phyloP scores from a whole-genome alignment of 2,113 vertebrate genomes.

The Pagrus major region DNA sequence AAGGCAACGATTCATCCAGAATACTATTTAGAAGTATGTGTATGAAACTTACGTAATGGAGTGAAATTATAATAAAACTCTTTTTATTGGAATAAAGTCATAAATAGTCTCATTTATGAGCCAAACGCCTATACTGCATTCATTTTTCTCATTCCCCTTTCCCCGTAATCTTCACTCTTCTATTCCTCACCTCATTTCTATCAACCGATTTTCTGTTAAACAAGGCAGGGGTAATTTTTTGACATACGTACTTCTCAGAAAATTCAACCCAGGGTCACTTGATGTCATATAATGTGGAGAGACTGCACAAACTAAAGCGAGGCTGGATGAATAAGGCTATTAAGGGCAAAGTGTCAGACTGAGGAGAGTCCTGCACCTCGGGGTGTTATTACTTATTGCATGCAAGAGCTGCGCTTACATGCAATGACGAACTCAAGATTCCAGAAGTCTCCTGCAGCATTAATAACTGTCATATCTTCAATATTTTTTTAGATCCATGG shows the following conservation, averaged over 20 bases:
- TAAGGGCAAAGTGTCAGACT: conserved; percentile 15
- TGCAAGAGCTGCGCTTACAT: background rate
- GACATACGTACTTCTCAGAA: background rate
- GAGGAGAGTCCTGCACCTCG: conserved; percentile 6
- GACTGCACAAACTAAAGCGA: background rate
- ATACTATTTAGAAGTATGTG: background rate
- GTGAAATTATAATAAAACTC: conserved; percentile 6
- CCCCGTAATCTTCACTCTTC: background rate
- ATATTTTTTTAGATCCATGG: background rate
- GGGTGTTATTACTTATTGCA: conserved; percentile 6
- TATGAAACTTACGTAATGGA: background rate
- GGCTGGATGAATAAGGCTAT: conserved; percentile 3
- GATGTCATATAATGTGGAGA: background rate
- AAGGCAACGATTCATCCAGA: background rate
- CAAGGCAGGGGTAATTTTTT: background rate
- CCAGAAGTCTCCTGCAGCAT: background rate
- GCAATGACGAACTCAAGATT: background rate
- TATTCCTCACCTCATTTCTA: background rate
- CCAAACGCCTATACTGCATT: conserved; percentile 15
- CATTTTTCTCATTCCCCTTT: background rate
- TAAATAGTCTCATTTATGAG: conserved; percentile 21
- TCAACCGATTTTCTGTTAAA: background rate
- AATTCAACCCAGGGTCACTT: background rate
- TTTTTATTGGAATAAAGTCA: conserved; percentile 10
- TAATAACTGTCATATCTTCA: background rate